These are phyloP conservation scores for Epinephelus coioides DNA, from an alignment of 2,797 vertebrate species.

Conservation along the genomic window DNA sequence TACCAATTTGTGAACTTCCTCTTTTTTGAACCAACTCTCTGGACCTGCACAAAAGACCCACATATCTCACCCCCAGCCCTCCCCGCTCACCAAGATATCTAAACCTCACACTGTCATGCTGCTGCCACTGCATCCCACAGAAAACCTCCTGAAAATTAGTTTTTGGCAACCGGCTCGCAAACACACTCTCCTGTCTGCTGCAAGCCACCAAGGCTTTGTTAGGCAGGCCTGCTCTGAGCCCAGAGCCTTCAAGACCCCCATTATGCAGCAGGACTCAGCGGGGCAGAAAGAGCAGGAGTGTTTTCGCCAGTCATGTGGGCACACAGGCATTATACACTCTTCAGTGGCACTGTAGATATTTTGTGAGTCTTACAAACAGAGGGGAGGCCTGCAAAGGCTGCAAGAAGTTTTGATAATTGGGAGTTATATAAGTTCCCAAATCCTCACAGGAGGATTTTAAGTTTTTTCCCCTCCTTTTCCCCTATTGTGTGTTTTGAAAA, in stretches of 20 bases:
- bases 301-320: constrained; percentile 89
- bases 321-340: constrained; percentile 89
- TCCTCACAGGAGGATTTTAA: constrained; percentile 87
- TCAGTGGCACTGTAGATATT: constrained; percentile 88
- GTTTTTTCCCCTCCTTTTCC: constrained; percentile 67
- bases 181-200: constrained; percentile 87
- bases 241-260: constrained; percentile 88
- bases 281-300: constrained; percentile 90
- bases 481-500: constrained; percentile 87
- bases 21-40: constrained; percentile 72
- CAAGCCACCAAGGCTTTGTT: constrained; percentile 91
- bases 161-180: constrained; percentile 87
- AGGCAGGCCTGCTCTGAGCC: constrained; percentile 87
- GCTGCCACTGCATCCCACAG: constrained; percentile 83
- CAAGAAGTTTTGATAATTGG: constrained; percentile 90
- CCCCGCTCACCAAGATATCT: constrained; percentile 79
- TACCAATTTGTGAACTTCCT: constrained; percentile 77
- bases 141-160: constrained; percentile 88
- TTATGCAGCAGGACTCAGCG: constrained; percentile 89
- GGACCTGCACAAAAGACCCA: constrained; percentile 79
- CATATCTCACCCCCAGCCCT: constrained; percentile 73
- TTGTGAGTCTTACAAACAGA: constrained; percentile 89
- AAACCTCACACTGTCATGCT: constrained; percentile 86
- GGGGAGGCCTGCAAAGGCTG: constrained; percentile 81
- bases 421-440: constrained; percentile 90